Base-by-base conservation (phyloP, 2,888 invertebrate species). In the Xylocampa areola region DNA sequence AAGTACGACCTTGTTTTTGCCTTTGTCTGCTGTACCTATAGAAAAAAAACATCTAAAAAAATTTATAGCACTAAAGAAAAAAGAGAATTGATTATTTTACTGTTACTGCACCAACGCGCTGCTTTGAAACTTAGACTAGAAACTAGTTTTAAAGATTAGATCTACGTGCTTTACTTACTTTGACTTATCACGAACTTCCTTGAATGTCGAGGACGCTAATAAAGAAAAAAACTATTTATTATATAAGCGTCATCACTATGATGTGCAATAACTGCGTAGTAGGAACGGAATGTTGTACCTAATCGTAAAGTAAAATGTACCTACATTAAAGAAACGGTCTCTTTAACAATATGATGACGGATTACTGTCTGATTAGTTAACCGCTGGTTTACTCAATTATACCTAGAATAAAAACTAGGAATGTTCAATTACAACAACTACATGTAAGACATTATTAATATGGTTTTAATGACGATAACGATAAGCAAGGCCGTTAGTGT, bases 401-500 rank as follows among this genome's bases (percentile, higher is more conserved):
- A n/a, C 27, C 14, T 36, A 25, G 1, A 27, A 35, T 33, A 47
- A 53, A 57, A 61, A 47, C 13, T n/a, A n/a, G n/a, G n/a, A n/a
- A 35, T 21, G 35, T 44, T 58, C 8, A 54, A 37, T 53, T 51
- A 48, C 23, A 44, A 50, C n/a, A 36, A 40, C 13, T 40, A 36
- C 11, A 32, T 32, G 13, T 43, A 44, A 41, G 44, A 50, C 27
- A 30, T 48, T 43, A 55, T 54, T 68, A 76, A 64, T 73, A 60
- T 48, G 19, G 47, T 61, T 76, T 65, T 70, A 73, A 70, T 66
- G 53, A 58, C 40, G 51, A 55, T 71, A 68, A 58, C 47, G 70
- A 70, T 68, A 68, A 65, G 40, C 62, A 66, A 70, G 58, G 54
- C 64, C 59, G 49, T 73, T 63, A 61, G 39, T 48, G 39, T 62